Evolutionary conservation across 2,888 invertebrate species (phyloP), one percentile per base, ranked within the genome.

Genomic region (Melanotus villosus): DNA sequence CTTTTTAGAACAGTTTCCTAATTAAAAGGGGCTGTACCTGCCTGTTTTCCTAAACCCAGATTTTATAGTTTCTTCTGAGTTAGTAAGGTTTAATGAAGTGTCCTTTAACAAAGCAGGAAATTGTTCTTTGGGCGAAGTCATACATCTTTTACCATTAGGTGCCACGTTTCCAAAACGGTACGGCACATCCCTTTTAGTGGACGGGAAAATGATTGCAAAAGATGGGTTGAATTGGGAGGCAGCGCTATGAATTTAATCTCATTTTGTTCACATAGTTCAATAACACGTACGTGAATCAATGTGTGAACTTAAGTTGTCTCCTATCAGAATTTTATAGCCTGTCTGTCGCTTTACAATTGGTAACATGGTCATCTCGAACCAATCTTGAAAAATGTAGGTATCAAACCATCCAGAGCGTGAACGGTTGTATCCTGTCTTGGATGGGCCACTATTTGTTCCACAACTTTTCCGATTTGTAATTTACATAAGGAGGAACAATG

Each of bases 171-270:
- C 26, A 26, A 26, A 26, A 26, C 26, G 26, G 26, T 26, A 5
- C 26, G 26, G 4, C 26, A 26, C 26, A 26, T 26, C 26, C 26
- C 26, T 26, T 26, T 26, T 26, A 26, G 7, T 26, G 26, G 26
- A 26, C 26, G 26, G 26, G 7, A 26, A 26, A 26, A 26, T 26
- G 26, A 7, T 7, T 26, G 26, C 26, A 26, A 70, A 9, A 78
- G 52, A 45, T 78, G 79, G 6, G 79, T 81, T 19, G 77, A 73
- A 66, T 82, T 81, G 18, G 81, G 75, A 32, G 81, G 81, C 38
- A 54, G 9, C 9, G 21, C 18, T 57, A 83, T 74, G 71, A 83
- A 83, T 21, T 63, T 68, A 60, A 84, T 82, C 70, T 81, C 74
- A 69, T 81, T 76, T 56, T 78, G 72, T 43, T 79, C 71, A 73